Evolutionary conservation across 1,140 invertebrate species (phyloP).

Genomic region (Zaprionus africanus): DNA sequence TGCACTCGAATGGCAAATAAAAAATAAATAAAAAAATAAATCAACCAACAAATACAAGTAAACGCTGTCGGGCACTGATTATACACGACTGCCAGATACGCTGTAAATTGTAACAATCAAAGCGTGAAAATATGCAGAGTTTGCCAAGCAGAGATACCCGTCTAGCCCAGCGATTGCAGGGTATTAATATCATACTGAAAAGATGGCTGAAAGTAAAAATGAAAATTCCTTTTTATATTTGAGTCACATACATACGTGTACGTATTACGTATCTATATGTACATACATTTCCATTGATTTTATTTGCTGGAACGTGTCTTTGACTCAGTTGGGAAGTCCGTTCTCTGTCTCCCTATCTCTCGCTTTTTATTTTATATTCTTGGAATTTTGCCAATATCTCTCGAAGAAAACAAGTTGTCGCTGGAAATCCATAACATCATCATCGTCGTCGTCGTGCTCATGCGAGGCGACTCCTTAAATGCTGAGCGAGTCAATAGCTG

Average conservation of each 20-base stretch:
- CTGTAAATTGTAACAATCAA: background rate
- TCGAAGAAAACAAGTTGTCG: background rate
- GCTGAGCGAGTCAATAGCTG: background rate
- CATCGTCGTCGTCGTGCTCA: background rate
- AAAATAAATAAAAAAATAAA: constrained; percentile 39
- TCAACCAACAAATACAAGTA: constrained; percentile 41
- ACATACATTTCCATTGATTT: constrained; percentile 63
- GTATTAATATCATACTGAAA: constrained; percentile 6
- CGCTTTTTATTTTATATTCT: background rate
- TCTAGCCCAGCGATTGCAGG: background rate
- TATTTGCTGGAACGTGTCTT: constrained; percentile 40
- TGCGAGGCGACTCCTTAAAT: background rate
- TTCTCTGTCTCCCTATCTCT: constrained; percentile 13
- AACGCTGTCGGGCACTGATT: background rate
- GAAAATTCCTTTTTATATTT: constrained; percentile 69
- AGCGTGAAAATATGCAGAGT: background rate
- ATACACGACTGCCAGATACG: background rate
- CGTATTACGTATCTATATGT: constrained; percentile 7
- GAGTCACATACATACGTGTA: constrained; percentile 62
- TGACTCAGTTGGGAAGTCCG: constrained; percentile 17
- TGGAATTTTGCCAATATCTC: constrained; percentile 18
- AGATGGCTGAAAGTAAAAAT: constrained; percentile 20
- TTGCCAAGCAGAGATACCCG: background rate
- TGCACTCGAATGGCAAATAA: constrained; percentile 56
- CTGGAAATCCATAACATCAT: background rate